Base-by-base conservation (phyloP, 2,888 invertebrate species). In the Rotaria sp. region DNA sequence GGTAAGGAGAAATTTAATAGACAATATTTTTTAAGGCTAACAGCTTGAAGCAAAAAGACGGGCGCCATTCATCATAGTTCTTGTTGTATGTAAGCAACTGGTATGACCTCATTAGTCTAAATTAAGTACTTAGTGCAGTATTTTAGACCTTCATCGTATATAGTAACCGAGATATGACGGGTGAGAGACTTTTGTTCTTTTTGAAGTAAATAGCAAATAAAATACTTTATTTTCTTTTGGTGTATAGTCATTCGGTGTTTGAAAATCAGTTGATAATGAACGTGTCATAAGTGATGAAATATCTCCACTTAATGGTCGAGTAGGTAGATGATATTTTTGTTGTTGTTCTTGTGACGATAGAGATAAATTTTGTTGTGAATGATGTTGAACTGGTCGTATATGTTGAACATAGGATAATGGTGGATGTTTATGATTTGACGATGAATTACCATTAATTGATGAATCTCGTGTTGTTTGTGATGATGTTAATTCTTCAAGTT, bases 351-450 rank as follows among this genome's bases (percentile, higher is more conserved):
- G 45, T 45, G 45, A 10, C 11, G 41, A n/a, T 11, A n/a, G 4
- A 80, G 80, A 80, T 45, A 80, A 7, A 80, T 80, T 80, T 41
- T 45, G 45, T 45, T 80, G 80, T n/a, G 80, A 80, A 80, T 26
- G 41, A 80, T 80, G 80, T 35, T 67, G 67, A 15, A 67, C 35
- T 67, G 67, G 67, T 80, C 80, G 24, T 15, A 45, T 41, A 80
- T 80, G 45, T 45, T 80, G 41, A 80, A 45, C n/a, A 45, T 80
- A 80, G 11, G 80, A 80, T 45, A 80, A 45, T 26, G 80, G 80
- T 24, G 80, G 80, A 80, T 80, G 80, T 15, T 41, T 80, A 41
- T 80, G 80, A 45, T 80, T 24, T 5, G 80, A 26, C 2, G 80
- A 45, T 45, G 45, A n/a, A 80, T 45, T 26, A 45, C 80, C 80